Evolutionary conservation across 2,888 invertebrate species (phyloP).

Genomic region (Agrotis ipsilon): DNA sequence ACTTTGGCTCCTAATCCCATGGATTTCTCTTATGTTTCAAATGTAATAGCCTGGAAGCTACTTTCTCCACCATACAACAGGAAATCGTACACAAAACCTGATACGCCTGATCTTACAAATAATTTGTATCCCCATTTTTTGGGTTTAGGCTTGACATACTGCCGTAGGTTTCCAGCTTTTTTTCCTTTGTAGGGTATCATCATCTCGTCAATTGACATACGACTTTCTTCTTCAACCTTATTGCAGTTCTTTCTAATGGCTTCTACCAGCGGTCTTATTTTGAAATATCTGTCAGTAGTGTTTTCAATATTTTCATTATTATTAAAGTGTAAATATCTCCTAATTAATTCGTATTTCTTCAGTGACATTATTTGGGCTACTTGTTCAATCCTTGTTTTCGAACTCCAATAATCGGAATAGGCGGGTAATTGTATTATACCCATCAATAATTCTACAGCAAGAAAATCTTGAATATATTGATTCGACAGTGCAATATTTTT

Average conservation of each 20-base stretch:
- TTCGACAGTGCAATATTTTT: conserved; percentile 19
- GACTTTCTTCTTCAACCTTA: conserved; percentile 17
- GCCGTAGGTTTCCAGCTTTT: conserved; percentile 2
- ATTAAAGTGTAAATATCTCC: conserved; percentile 42
- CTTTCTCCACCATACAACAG: too few relatives aligned
- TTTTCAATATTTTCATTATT: conserved; percentile 38
- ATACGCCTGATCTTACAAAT: conserved; percentile 44
- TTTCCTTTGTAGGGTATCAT: too few relatives aligned
- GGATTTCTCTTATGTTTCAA: conserved; percentile 14
- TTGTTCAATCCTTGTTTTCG: conserved; percentile 19
- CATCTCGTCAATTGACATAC: too few relatives aligned
- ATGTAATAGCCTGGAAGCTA: too few relatives aligned
- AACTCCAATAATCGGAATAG: conserved; percentile 59
- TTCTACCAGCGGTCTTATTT: conserved; percentile 17
- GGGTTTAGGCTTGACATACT: conserved; percentile 16
- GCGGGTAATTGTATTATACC: conserved; percentile 44
- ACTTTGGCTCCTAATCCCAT: conserved; percentile 22
- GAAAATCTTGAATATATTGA: conserved; percentile 32
- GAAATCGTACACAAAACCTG: conserved; percentile 3
- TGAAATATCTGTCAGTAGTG: conserved; percentile 21
- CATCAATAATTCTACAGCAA: conserved; percentile 38
- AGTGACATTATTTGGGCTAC: conserved; percentile 56
- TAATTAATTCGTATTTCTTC: conserved; percentile 52
- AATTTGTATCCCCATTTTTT: conserved; percentile 23
- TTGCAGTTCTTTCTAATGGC: conserved; percentile 12